Evolutionary conservation across 2,888 invertebrate genomes (phyloP), one percentile per base, ranked within the genome.

Genomic region (Nebria salina): DNA sequence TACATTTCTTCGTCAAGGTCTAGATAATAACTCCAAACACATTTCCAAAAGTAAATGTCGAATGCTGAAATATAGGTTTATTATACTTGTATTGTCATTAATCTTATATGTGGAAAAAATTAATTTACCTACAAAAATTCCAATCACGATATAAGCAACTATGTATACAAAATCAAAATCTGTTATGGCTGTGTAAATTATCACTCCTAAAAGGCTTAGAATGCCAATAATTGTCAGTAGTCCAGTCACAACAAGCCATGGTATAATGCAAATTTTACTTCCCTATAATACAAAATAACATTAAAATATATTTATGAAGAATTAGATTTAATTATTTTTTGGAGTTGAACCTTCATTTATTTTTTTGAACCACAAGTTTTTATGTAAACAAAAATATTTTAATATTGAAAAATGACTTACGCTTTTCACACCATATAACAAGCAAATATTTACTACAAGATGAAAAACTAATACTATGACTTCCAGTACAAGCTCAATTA

Each of bases 1-100:
- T n/a, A n/a, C n/a, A n/a, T n/a, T n/a, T n/a, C n/a, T n/a, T n/a
- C n/a, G n/a, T n/a, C n/a, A n/a, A 70, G 70, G 1, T 70, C 70
- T 2, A 70, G 34, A 70, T 70, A 70, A 25, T n/a, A 70, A 20
- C 70, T 70, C 26, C 11, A 15, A 26, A 70, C 70, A 8, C 70
- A 70, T 25, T 34, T 70, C 70, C 15, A 70, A 34, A 70, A 20
- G 11, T 70, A 70, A 13, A 4, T 25, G 0, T 1, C 0, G 2
- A 70, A 25, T 25, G 70, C 70, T 70, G 25, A 70, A 70, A 70
- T 25, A 70, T 11, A 20, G 0, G 15, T 7, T 11, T 4, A 70
- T 70, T n/a, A 20, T 15, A 70, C 70, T 70, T 11, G 34, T 20
- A 25, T 70, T n/a, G 7, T 4, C 26, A 5, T 20, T 66, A 70